Evolutionary conservation across 2,888 invertebrate species (phyloP), one percentile per base, ranked within the genome.

Genomic region (Cryptus viduatorius): DNA sequence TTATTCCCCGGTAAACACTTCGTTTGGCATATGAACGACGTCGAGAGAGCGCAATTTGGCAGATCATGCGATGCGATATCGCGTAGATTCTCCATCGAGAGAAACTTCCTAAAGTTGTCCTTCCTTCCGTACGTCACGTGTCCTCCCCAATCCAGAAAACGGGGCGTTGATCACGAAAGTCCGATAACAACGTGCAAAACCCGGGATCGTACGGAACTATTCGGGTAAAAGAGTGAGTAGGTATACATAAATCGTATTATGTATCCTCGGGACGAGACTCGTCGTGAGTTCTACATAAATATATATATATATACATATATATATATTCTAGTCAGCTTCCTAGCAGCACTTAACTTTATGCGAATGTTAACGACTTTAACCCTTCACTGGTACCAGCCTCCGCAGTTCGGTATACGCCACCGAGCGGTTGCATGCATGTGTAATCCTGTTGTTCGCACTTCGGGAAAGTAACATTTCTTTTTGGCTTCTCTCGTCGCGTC

Each of bases 321-420:
- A 87, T 91, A 91, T 92, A 92, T 91, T 93, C 93, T 93, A 93
- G 93, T 93, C 93, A 93, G 93, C 93, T 93, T 93, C 90, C 92
- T 93, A 93, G 92, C 92, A 93, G 92, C 92, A 92, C 93, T 81
- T 86, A 84, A 84, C 79, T 81, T 83, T 68, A 86, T 73, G 82
- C 82, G 72, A 81, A 81, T 86, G 75, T 82, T 79, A 82, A 85
- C 64, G 71, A 84, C 82, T 85, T 86, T 87, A 86, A 86, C 86
- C 86, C 87, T 87, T 77, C 46, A 85, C 87, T 87, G 87, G 87
- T 87, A 86, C 73, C 67, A 46, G 37, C 31, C 44, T 37, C 73
- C 64, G 50, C 61, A 64, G 61, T 77, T 68, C 37, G 67, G 61
- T 44, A 50, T 64, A 46, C 46, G 79, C 65, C 53, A 56, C 61